Evolutionary conservation across 2,113 vertebrate species (phyloP).

Genomic region (Tursiops truncatus): DNA sequence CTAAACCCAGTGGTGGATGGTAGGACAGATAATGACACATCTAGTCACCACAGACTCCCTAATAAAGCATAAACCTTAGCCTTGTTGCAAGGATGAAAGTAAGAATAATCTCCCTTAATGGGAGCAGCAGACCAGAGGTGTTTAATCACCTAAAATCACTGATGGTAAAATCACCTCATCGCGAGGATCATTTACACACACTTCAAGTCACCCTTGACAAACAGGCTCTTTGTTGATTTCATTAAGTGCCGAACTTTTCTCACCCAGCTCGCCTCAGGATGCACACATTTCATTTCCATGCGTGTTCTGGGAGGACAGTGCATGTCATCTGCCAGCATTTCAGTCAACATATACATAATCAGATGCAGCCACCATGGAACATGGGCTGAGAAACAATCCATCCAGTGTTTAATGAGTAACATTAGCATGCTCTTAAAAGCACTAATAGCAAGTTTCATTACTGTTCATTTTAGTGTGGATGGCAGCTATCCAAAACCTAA

Average conservation of each 20-base stretch:
- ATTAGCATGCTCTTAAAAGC: slow-evolving; percentile 58
- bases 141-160: no score
- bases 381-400: slow-evolving; percentile 22
- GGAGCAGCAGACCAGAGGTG: no score
- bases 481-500: slow-evolving; percentile 34
- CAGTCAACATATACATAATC: not conserved
- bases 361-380: slow-evolving; percentile 10
- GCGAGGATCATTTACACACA: not conserved
- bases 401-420: slow-evolving; percentile 40
- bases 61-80: no score
- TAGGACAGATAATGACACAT: no score
- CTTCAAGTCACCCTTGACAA: slow-evolving; percentile 17
- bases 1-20: no score
- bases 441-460: slow-evolving; percentile 67
- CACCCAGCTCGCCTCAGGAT: not conserved
- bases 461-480: slow-evolving; percentile 33
- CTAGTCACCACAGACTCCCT: no score
- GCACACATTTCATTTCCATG: not conserved
- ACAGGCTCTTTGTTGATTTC: not conserved
- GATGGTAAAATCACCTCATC: no score
- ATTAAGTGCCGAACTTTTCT: not conserved
- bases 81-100: no score
- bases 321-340: not conserved
- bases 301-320: not conserved
- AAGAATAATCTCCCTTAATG: no score